These are phyloP conservation scores for Acanthosoma haemorrhoidale DNA, from an alignment of 2,888 invertebrate genomes.

Conservation along the genomic window DNA sequence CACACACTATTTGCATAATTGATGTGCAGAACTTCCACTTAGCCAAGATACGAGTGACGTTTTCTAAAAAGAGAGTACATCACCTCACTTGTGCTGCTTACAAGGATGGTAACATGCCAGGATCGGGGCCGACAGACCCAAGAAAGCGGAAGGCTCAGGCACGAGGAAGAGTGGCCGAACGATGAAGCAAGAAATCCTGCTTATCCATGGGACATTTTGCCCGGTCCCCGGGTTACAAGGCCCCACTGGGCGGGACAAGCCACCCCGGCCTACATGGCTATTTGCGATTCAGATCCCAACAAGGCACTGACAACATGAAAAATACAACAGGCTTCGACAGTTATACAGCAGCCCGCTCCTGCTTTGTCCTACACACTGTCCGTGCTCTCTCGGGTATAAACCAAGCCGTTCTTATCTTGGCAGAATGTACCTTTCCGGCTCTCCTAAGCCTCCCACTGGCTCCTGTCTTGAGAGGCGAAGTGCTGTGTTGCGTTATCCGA, in stretches of 20 bases:
- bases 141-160: too few relatives aligned
- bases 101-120: too few relatives aligned
- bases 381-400: neutral
- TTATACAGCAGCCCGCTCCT: too few relatives aligned
- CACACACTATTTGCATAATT: too few relatives aligned
- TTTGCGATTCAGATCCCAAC: constrained; percentile 25
- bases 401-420: neutral
- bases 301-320: neutral
- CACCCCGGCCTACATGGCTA: constrained; percentile 9
- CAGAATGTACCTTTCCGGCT: neutral
- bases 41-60: too few relatives aligned
- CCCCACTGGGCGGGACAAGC: neutral
- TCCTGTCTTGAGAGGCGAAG: too few relatives aligned
- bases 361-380: neutral
- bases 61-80: too few relatives aligned
- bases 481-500: too few relatives aligned
- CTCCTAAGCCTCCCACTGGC: neutral
- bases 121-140: too few relatives aligned
- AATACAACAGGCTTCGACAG: neutral
- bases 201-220: neutral
- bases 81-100: too few relatives aligned
- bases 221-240: neutral
- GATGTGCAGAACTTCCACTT: too few relatives aligned
- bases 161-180: neutral
- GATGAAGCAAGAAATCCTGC: neutral